These are phyloP conservation scores for Gisinianus flammeolus DNA, from an alignment of 2,888 invertebrate genomes.

Conservation along the genomic window DNA sequence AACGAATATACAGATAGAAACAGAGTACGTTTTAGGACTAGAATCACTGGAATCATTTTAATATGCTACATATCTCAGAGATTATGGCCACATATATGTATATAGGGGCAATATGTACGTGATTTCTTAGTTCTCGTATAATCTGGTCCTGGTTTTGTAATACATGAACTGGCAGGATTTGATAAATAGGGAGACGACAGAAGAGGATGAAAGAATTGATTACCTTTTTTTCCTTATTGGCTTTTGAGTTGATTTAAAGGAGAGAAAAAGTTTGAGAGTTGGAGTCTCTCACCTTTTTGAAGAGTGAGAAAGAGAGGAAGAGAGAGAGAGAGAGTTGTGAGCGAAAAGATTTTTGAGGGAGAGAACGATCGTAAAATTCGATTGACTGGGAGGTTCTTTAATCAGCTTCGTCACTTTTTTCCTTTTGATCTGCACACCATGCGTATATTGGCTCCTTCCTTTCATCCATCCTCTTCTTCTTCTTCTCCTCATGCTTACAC, in stretches of 20 bases:
- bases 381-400: constrained; percentile 41
- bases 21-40: too few relatives aligned
- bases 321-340: constrained; percentile 24
- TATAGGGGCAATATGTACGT: too few relatives aligned
- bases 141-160: too few relatives aligned
- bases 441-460: constrained; percentile 39
- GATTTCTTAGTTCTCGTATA: too few relatives aligned
- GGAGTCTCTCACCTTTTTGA: neutral
- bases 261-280: constrained; percentile 23
- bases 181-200: constrained; percentile 33
- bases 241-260: constrained; percentile 38
- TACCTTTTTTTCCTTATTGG: constrained; percentile 39
- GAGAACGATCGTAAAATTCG: constrained; percentile 34
- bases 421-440: constrained; percentile 44
- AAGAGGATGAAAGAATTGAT: constrained; percentile 32
- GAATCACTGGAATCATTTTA: too few relatives aligned
- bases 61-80: too few relatives aligned
- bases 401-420: constrained; percentile 44
- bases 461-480: constrained; percentile 26
- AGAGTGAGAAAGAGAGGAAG: constrained; percentile 15
- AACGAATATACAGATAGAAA: too few relatives aligned
- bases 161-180: constrained; percentile 20
- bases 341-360: constrained; percentile 13
- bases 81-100: too few relatives aligned
- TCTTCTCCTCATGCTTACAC: neutral